Percentiles rank a stretch among this genome's conserved stretches.
Evolutionary conservation across 2,797 vertebrate species (phyloP).

Genomic region (Onychomys arenicola): DNA sequence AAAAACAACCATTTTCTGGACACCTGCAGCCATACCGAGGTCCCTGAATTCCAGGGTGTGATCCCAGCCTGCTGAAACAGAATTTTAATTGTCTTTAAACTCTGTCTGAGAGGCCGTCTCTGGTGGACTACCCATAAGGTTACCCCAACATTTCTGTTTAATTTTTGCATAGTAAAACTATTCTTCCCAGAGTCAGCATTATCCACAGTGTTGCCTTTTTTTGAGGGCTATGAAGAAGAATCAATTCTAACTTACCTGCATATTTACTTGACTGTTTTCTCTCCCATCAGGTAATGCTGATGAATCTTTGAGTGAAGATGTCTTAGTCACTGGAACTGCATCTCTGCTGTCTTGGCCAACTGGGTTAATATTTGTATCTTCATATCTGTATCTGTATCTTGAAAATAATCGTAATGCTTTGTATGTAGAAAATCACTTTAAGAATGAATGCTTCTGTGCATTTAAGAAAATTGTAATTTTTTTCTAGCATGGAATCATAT

Average conservation of each 20-base stretch:
- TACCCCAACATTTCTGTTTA: background rate
- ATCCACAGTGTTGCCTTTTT: background rate
- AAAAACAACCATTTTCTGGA: background rate
- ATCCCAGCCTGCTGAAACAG: background rate
- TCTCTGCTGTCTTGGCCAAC: background rate
- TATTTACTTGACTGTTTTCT: background rate
- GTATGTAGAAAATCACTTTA: background rate
- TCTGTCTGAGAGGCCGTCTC: background rate
- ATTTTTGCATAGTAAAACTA: background rate
- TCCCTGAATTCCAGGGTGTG: too few species aligned
- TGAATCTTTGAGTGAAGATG: background rate
- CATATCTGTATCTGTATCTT: background rate
- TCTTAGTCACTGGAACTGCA: background rate
- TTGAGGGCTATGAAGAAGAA: background rate
- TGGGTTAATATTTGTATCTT: background rate
- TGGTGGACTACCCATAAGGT: too few species aligned
- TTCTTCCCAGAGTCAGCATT: background rate
- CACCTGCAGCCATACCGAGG: rapidly evolving
- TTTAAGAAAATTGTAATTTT: background rate
- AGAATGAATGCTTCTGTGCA: background rate
- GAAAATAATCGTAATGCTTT: background rate
- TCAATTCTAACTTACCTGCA: background rate
- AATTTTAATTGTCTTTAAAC: background rate
- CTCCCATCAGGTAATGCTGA: background rate
- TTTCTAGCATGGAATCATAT: background rate